These are phyloP conservation scores for Hirtodrosophila duncani DNA, from an alignment of 2,888 invertebrate genomes.

Conservation along the genomic window DNA sequence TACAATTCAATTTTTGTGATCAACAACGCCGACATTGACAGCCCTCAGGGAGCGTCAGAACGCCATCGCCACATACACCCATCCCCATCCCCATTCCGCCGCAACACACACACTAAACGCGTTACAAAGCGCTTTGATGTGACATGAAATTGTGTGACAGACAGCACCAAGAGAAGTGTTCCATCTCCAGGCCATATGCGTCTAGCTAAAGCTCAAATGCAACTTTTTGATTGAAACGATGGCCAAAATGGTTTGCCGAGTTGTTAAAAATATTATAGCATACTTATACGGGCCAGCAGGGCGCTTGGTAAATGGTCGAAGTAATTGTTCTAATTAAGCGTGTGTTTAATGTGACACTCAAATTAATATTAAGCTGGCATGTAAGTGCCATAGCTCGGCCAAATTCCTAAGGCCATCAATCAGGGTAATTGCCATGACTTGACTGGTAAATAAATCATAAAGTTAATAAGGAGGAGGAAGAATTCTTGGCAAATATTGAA, in stretches of 20 bases:
- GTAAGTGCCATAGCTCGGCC: conserved; percentile 13
- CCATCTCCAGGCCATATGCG: background rate
- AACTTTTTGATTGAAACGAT: conserved; percentile 16
- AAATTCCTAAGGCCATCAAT: conserved; percentile 51
- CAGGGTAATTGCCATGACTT: conserved; percentile 45
- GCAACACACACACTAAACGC: conserved; percentile 22
- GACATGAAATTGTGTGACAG: conserved; percentile 25
- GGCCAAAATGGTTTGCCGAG: too few relatives aligned
- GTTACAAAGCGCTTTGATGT: conserved; percentile 54
- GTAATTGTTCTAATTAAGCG: conserved; percentile 63
- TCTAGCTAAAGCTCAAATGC: background rate
- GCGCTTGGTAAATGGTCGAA: conserved; percentile 41
- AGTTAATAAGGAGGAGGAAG: too few relatives aligned
- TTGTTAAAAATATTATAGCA: conserved; percentile 6
- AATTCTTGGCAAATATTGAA: too few relatives aligned
- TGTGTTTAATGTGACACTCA: conserved; percentile 33
- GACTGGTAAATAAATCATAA: conserved; percentile 63
- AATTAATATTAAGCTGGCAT: conserved; percentile 38
- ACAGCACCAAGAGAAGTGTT: too few relatives aligned
- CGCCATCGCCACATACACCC: too few relatives aligned
- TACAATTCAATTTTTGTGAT: conserved; percentile 71
- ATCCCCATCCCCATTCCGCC: too few relatives aligned
- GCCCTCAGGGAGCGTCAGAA: conserved; percentile 24
- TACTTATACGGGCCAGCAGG: conserved; percentile 11
- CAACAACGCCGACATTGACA: conserved; percentile 54